phyloP scores from a whole-genome alignment of 2,113 vertebrate genomes.

The Microtus richardsoni region DNA sequence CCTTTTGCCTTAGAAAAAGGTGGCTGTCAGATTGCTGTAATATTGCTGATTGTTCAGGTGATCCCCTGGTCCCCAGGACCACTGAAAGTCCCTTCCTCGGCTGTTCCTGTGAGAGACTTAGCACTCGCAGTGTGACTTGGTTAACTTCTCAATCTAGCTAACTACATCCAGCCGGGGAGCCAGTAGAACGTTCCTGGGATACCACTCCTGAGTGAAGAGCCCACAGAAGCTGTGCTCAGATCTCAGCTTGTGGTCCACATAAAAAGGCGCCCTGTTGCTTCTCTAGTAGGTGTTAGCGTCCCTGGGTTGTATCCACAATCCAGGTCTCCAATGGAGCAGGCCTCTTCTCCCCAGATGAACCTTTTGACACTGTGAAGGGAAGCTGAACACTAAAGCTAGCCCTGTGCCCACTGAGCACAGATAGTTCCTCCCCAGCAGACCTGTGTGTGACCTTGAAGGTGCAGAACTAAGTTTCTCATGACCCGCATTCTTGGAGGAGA shows the following conservation, averaged over 20 bases:
- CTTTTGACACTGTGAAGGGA: background rate
- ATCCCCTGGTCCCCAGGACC: background rate
- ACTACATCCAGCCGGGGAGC: background rate
- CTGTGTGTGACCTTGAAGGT: background rate
- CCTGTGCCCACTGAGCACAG: background rate
- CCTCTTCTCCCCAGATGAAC: background rate
- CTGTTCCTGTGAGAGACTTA: background rate
- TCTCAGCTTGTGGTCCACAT: background rate
- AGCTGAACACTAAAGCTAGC: accelerated
- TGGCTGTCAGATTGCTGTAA: background rate
- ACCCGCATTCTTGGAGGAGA: background rate
- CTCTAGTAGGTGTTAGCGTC: background rate
- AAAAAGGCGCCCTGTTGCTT: background rate
- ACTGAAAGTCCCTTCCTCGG: accelerated
- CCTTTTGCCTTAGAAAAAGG: background rate
- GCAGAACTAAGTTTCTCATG: background rate
- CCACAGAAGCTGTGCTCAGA: background rate
- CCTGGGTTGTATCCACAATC: background rate
- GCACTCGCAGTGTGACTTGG: background rate
- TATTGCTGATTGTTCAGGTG: background rate
- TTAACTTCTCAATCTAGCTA: background rate
- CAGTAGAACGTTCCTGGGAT: background rate
- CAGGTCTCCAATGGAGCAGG: background rate
- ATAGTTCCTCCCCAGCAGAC: background rate
- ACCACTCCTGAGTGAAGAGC: background rate